Percentiles rank a stretch among this genome's conserved stretches.
phyloP scores from a whole-genome alignment of 2,113 vertebrate genomes.

The Sterna hirundo region DNA sequence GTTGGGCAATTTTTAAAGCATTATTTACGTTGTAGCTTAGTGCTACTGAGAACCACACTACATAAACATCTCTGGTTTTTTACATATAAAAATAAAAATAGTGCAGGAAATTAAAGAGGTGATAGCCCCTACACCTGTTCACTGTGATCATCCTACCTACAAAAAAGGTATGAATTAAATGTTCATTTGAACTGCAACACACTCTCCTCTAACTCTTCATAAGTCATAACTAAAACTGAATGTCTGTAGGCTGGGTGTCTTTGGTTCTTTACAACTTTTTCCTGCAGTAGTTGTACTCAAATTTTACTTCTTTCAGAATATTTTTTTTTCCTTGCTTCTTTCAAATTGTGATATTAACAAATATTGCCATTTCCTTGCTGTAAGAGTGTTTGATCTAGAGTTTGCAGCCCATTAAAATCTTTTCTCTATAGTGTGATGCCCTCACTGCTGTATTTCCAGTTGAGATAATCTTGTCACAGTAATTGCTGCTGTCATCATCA shows the following conservation, averaged over 20 bases:
- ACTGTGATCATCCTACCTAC: not conserved
- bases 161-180: not conserved
- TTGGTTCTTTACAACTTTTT: not conserved
- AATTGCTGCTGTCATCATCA: conserved; percentile 28
- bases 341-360: not conserved
- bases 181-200: not conserved
- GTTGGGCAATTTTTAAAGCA: not conserved
- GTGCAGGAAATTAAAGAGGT: not conserved
- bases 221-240: not conserved
- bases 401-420: conserved; percentile 13
- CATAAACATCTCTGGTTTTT: not conserved
- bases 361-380: not conserved
- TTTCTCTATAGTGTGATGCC: not conserved
- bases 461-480: conserved; percentile 41
- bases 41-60: not conserved
- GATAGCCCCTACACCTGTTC: not conserved
- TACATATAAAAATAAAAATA: not conserved
- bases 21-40: not conserved
- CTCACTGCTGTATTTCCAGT: not conserved
- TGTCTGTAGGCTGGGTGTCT: not conserved
- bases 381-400: not conserved
- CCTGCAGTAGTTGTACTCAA: not conserved
- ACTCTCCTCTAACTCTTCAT: not conserved
- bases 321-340: not conserved
- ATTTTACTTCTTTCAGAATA: not conserved